These are phyloP conservation scores for Flexamia atlantica DNA, from an alignment of 2,888 invertebrate species.

Conservation along the genomic window DNA sequence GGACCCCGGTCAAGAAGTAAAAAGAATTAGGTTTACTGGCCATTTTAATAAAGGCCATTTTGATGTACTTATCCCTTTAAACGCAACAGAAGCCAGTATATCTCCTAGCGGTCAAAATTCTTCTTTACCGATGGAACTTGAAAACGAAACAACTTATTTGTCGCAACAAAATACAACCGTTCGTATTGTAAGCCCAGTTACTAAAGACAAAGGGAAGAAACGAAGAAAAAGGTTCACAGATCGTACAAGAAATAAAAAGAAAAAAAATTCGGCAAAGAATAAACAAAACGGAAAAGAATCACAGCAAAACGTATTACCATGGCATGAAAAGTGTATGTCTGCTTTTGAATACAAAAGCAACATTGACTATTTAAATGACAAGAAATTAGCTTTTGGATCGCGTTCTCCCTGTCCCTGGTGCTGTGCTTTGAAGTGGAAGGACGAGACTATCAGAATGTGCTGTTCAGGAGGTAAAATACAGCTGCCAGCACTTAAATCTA, in stretches of 20 bases:
- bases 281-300: neutral
- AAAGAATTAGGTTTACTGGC: constrained; percentile 31
- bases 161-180: too few species aligned
- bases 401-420: constrained; percentile 44
- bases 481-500: constrained; percentile 22
- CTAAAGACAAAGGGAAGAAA: too few species aligned
- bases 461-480: constrained; percentile 62
- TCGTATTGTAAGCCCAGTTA: too few species aligned
- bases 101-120: neutral
- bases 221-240: constrained; percentile 13
- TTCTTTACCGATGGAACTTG: too few species aligned
- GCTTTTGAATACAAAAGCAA: neutral
- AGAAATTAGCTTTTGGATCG: neutral
- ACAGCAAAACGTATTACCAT: neutral
- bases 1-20: neutral
- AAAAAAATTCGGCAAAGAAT: neutral
- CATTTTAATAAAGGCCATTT: constrained; percentile 16
- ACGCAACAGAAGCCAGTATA: neutral
- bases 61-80: constrained; percentile 24
- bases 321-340: neutral
- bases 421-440: constrained; percentile 61
- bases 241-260: neutral
- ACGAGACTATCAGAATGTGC: constrained; percentile 62
- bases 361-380: constrained; percentile 2
- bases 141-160: too few species aligned